Percentiles rank a stretch among this genome's conserved stretches.
Conservation (phyloP, 2,797 vertebrate species). For the Chrysocyon brachyurus region DNA sequence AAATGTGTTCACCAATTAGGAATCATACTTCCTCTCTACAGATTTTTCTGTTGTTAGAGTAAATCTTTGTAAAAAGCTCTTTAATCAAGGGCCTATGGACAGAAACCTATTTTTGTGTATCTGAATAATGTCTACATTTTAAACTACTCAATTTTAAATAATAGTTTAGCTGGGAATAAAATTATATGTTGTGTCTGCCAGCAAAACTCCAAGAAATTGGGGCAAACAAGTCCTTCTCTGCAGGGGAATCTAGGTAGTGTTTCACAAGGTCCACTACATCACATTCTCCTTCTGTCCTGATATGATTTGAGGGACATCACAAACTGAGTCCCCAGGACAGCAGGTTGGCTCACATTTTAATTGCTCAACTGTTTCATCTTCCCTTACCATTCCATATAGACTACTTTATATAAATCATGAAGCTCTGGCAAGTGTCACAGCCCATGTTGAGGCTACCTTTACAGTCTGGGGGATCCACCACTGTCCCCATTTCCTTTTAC, state of each 20-base stretch:
- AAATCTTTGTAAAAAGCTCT: slow-evolving; percentile 2
- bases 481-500: neutral
- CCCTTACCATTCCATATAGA: neutral
- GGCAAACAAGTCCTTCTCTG: neutral
- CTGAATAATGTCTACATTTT: neutral
- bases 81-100: neutral
- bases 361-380: neutral
- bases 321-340: neutral
- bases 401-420: neutral
- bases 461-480: neutral
- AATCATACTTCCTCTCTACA: neutral
- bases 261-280: neutral
- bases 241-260: neutral
- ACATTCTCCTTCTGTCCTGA: neutral
- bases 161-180: neutral
- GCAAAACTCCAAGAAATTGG: neutral
- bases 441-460: neutral
- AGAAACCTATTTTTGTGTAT: neutral
- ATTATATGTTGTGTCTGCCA: neutral
- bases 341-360: neutral
- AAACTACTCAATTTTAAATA: neutral
- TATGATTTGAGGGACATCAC: neutral
- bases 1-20: neutral
- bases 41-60: neutral
- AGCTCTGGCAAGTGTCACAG: neutral